A percentile compares a stretch with the other conserved stretches of the same genome.
phyloP scores from a whole-genome alignment of 2,797 vertebrate species.

The Allobates femoralis region DNA sequence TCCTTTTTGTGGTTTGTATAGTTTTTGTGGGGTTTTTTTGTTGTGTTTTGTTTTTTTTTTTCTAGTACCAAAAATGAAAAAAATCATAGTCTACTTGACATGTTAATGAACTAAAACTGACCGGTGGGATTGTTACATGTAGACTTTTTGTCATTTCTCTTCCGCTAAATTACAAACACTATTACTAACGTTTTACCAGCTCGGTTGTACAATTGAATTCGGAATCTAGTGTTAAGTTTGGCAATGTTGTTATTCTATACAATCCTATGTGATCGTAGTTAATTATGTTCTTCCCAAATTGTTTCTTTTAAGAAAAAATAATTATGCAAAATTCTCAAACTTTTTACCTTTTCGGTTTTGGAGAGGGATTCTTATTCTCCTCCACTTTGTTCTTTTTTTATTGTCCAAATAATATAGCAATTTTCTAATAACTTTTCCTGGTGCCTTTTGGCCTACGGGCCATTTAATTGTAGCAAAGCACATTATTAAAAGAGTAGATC shows the following conservation, averaged over 20 bases:
- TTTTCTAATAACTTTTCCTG: slow-evolving; percentile 14
- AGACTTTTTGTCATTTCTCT: slow-evolving; percentile 44
- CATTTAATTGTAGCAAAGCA: slow-evolving; percentile 53
- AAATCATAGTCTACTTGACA: slow-evolving; percentile 58
- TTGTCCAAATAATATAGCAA: slow-evolving; percentile 22
- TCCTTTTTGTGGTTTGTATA: slow-evolving; percentile 2
- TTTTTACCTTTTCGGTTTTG: not conserved
- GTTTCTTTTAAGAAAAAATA: not conserved
- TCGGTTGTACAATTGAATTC: slow-evolving; percentile 67
- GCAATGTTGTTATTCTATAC: slow-evolving; percentile 30
- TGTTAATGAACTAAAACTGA: slow-evolving; percentile 61
- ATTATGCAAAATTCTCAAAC: not conserved
- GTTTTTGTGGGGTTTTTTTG: not conserved
- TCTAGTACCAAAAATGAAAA: not conserved
- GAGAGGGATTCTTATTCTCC: not conserved
- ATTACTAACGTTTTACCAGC: slow-evolving; percentile 65
- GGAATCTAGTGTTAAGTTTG: slow-evolving; percentile 1
- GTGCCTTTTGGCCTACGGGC: slow-evolving; percentile 59
- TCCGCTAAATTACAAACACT: slow-evolving; percentile 67
- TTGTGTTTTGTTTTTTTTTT: slow-evolving; percentile 60
- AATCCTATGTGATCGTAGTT: not conserved
- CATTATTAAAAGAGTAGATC: slow-evolving; percentile 43
- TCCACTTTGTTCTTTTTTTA: not conserved
- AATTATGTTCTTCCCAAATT: not conserved
- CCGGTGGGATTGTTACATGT: slow-evolving; percentile 45